Percentiles rank a stretch among this genome's conserved stretches.
Evolutionary conservation across 2,888 invertebrate species (phyloP).

Genomic region (Stenotaenia linearis): DNA sequence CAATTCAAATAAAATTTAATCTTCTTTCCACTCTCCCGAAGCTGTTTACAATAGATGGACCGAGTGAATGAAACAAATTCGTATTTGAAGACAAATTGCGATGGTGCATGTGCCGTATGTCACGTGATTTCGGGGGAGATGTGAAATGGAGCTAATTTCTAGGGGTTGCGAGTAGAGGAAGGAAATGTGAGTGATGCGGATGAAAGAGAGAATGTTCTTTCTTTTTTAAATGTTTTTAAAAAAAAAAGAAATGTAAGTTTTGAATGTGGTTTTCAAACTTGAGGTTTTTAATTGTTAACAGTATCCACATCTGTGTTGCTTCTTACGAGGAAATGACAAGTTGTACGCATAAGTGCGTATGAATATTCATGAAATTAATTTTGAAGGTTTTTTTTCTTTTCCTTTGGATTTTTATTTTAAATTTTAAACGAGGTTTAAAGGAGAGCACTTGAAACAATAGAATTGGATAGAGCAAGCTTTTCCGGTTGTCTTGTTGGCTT

Average conservation of each 20-base stretch:
- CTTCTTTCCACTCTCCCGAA: background rate
- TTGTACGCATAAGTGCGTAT: background rate
- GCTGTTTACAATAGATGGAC: constrained; percentile 1
- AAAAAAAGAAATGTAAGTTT: background rate
- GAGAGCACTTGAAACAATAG: background rate
- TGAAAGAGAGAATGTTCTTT: too few relatives aligned
- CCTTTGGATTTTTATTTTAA: background rate
- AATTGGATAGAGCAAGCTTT: background rate
- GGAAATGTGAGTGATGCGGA: too few relatives aligned
- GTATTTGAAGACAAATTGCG: background rate
- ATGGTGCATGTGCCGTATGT: background rate
- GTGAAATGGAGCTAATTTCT: too few relatives aligned
- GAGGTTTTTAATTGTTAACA: background rate
- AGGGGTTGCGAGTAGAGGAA: too few relatives aligned
- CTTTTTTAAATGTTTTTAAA: too few relatives aligned
- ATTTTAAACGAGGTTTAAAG: background rate
- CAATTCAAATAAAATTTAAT: background rate
- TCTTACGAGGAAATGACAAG: background rate
- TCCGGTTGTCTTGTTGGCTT: background rate
- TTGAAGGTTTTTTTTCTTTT: background rate
- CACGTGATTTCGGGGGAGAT: background rate
- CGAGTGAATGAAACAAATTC: background rate
- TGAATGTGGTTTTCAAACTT: background rate
- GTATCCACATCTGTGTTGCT: background rate
- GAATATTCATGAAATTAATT: background rate